Evolutionary conservation across 1,140 invertebrate genomes (phyloP).

Genomic region (Drosophila suzukii): DNA sequence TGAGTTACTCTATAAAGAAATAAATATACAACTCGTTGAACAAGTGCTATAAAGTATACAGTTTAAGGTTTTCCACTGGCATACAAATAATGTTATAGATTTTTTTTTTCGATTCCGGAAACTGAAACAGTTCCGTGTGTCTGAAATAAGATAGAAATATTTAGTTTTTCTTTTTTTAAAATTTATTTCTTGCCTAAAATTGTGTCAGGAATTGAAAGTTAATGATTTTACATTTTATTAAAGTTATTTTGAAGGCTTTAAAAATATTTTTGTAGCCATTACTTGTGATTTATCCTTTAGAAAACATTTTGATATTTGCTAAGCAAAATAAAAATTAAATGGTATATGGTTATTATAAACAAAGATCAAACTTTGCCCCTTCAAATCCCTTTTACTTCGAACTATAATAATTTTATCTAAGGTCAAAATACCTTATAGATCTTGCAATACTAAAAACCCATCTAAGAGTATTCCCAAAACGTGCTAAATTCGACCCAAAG

Average conservation of each 20-base stretch:
- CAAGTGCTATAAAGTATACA: slow-evolving; percentile 3
- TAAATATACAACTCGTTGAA: not conserved
- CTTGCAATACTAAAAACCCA: not conserved
- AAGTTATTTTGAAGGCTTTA: no score
- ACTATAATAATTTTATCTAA: not conserved
- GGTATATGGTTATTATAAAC: no score
- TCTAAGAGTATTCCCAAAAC: slow-evolving; percentile 1
- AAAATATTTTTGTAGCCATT: no score
- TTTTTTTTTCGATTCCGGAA: slow-evolving; percentile 6
- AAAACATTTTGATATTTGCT: no score
- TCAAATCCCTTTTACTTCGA: not conserved
- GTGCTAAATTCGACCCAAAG: not conserved
- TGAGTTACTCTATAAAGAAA: slow-evolving; percentile 10
- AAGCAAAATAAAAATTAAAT: no score
- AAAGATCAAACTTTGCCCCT: no score
- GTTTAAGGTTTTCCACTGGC: slow-evolving; percentile 5
- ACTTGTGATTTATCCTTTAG: no score
- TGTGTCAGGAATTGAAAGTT: no score
- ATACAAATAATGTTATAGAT: slow-evolving; percentile 2
- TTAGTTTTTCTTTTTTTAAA: no score
- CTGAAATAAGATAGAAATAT: no score
- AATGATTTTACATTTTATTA: no score
- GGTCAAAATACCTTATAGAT: no score
- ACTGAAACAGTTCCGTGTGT: not conserved
- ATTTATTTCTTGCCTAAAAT: not conserved